phyloP scores from a whole-genome alignment of 2,113 vertebrate genomes.

The Pseudopodoces humilis region DNA sequence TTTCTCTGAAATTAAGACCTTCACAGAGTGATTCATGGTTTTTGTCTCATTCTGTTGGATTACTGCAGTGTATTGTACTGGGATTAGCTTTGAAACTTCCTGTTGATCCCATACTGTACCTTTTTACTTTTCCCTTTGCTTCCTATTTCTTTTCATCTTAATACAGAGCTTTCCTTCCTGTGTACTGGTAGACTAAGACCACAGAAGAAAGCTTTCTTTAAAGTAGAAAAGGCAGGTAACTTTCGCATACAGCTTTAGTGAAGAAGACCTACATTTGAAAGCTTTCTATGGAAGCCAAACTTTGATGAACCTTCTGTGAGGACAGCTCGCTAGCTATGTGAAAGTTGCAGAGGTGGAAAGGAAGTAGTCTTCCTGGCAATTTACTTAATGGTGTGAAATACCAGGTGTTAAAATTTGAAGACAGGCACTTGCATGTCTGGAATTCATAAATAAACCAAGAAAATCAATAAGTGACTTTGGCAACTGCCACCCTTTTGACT shows the following conservation, averaged over 20 bases:
- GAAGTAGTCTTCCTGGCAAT: neutral
- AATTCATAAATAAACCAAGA: constrained; percentile 56
- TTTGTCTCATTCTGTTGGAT: neutral
- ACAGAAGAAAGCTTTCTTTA: neutral
- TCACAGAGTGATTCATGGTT: neutral
- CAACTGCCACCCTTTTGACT: constrained; percentile 34
- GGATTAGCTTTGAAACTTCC: neutral
- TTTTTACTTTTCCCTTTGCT: neutral
- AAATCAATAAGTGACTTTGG: constrained; percentile 53
- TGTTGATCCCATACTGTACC: neutral
- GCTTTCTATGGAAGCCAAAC: neutral
- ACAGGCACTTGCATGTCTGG: constrained; percentile 2
- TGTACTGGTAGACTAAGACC: neutral
- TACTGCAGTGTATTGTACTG: neutral
- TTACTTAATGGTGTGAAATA: constrained; percentile 49
- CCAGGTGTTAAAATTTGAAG: constrained; percentile 43
- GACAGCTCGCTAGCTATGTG: neutral
- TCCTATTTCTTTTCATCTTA: neutral
- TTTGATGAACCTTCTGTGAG: neutral
- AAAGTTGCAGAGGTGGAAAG: constrained; percentile 8
- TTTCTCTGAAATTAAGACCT: constrained; percentile 7
- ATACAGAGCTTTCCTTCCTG: neutral
- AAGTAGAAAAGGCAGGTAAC: neutral
- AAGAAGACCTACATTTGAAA: neutral
- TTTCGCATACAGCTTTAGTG: neutral